Percentiles rank a stretch among this genome's conserved stretches.
phyloP scores from a whole-genome alignment of 2,797 vertebrate species.

The Smutsia temminckii region DNA sequence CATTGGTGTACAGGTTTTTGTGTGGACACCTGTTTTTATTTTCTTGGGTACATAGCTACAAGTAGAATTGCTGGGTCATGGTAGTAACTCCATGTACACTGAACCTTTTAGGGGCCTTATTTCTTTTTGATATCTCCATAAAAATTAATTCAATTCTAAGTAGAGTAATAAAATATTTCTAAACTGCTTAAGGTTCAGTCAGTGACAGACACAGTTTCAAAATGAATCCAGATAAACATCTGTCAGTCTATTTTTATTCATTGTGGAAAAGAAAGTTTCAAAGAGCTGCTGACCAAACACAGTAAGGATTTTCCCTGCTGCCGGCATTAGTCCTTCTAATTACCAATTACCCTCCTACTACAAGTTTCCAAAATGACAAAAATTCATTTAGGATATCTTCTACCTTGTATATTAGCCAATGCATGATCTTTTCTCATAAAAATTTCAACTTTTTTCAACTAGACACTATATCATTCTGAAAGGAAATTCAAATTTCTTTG shows the following conservation, averaged over 20 bases:
- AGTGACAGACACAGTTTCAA: constrained; percentile 31
- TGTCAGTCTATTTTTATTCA: constrained; percentile 44
- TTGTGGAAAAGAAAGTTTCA: constrained; percentile 41
- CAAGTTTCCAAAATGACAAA: constrained; percentile 13
- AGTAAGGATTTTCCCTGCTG: neutral
- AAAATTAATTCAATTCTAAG: constrained; percentile 35
- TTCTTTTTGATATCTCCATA: constrained; percentile 23
- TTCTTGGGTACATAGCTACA: neutral
- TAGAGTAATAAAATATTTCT: constrained; percentile 10
- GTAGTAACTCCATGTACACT: neutral
- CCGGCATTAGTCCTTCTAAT: neutral
- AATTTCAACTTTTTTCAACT: neutral
- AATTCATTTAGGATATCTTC: constrained; percentile 5
- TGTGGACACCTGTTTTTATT: neutral
- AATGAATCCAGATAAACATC: constrained; percentile 41
- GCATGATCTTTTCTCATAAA: neutral
- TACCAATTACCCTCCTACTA: neutral
- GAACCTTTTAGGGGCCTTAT: neutral
- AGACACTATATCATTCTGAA: neutral
- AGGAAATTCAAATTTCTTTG: constrained; percentile 10
- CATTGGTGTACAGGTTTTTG: neutral
- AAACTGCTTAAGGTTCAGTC: neutral
- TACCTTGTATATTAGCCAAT: neutral
- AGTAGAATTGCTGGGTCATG: neutral
- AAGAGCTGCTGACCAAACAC: constrained; percentile 24